Conservation (phyloP, 2,888 invertebrate genomes). For the Malthinus flaveolus region DNA sequence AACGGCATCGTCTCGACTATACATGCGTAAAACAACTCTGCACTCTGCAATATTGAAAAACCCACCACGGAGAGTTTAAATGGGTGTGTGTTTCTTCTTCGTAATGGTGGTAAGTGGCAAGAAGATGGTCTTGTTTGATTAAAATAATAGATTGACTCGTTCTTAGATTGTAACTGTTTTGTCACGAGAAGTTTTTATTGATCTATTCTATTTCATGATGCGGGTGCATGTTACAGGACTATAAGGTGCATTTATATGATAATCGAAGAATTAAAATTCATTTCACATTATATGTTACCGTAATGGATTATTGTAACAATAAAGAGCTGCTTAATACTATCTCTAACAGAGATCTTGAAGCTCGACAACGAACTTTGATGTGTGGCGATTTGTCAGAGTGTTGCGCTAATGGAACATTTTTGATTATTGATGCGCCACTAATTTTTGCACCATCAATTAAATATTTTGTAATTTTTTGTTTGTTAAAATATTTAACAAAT, state of each 20-base stretch:
- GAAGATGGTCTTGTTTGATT: conserved; percentile 21
- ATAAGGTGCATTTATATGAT: not conserved
- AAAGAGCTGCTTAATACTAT: no score
- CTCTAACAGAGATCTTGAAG: no score
- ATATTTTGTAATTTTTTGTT: no score
- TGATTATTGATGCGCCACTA: no score
- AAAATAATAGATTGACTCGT: conserved; percentile 17
- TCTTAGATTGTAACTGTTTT: conserved; percentile 12
- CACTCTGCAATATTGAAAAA: not conserved
- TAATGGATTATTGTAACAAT: not conserved
- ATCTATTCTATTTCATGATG: conserved; percentile 10
- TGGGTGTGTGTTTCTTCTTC: conserved; percentile 13
- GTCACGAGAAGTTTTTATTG: not conserved
- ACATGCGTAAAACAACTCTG: not conserved
- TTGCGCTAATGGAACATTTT: no score
- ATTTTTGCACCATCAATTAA: no score
- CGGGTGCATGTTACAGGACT: not conserved
- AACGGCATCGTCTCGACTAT: not conserved
- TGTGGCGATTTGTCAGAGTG: no score
- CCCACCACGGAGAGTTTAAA: not conserved
- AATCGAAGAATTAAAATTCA: not conserved
- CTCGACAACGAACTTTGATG: no score
- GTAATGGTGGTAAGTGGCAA: not conserved
- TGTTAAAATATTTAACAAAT: no score
- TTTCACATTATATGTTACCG: not conserved